phyloP scores from a whole-genome alignment of 1,140 invertebrate species.

The Drosophila tropicalis region DNA sequence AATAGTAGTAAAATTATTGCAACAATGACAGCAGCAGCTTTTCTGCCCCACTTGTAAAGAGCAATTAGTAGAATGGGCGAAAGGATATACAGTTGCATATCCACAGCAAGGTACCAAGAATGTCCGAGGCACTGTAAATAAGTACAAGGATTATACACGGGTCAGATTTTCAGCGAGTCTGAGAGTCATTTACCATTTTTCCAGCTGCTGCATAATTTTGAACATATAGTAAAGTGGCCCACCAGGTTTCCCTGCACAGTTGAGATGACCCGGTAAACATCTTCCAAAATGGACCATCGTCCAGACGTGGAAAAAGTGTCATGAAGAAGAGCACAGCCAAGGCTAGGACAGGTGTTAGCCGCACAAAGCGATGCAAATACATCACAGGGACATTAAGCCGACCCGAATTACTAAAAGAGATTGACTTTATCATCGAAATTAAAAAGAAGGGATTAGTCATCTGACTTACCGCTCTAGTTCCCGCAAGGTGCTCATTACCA shows the following conservation, averaged over 20 bases:
- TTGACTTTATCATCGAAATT: background rate
- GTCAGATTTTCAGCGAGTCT: too few species aligned
- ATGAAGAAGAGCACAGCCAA: slow-evolving; percentile 70
- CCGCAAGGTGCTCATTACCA: slow-evolving; percentile 86
- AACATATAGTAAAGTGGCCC: slow-evolving; percentile 75
- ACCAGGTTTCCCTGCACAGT: slow-evolving; percentile 70
- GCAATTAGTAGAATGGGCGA: slow-evolving; percentile 89
- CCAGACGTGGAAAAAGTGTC: slow-evolving; percentile 61
- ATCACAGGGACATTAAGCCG: slow-evolving; percentile 68
- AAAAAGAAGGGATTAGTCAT: background rate
- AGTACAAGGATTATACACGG: slow-evolving; percentile 63
- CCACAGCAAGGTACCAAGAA: slow-evolving; percentile 94
- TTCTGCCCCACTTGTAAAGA: slow-evolving; percentile 86
- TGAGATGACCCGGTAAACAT: slow-evolving; percentile 50
- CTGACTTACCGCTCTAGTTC: slow-evolving; percentile 85
- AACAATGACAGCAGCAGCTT: slow-evolving; percentile 46
- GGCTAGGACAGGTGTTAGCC: slow-evolving; percentile 71
- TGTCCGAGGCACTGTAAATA: slow-evolving; percentile 86
- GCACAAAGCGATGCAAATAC: slow-evolving; percentile 77
- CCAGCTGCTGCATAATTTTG: slow-evolving; percentile 78
- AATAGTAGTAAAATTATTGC: slow-evolving; percentile 56
- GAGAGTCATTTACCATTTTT: slow-evolving; percentile 55
- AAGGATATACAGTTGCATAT: slow-evolving; percentile 92
- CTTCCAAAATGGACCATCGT: slow-evolving; percentile 73
- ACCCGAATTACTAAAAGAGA: slow-evolving; percentile 41